These are phyloP conservation scores for Nebria salina DNA, from an alignment of 2,888 invertebrate species.

Conservation along the genomic window DNA sequence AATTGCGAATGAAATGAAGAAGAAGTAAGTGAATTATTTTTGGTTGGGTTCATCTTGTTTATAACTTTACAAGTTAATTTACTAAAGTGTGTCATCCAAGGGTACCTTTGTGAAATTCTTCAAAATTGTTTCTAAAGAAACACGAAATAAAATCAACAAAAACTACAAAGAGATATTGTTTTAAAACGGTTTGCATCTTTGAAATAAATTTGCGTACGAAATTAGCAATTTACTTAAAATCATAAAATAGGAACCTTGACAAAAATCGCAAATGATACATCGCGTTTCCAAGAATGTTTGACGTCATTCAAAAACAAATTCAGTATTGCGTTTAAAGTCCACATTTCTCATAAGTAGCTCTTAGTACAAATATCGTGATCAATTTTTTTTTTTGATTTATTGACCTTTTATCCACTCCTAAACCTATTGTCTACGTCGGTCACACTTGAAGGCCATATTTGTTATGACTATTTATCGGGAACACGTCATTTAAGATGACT, in stretches of 20 bases:
- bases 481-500: slow-evolving; percentile 8
- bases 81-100: background rate
- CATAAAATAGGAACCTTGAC: no score
- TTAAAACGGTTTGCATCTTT: no score
- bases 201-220: no score
- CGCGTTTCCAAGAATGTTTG: no score
- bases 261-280: no score
- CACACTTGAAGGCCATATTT: slow-evolving; percentile 7
- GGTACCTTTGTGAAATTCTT: background rate
- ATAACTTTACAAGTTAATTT: background rate
- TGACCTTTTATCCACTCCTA: background rate
- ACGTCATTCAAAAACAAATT: no score
- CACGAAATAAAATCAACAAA: background rate
- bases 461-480: background rate
- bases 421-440: background rate
- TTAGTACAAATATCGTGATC: background rate
- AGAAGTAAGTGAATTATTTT: background rate
- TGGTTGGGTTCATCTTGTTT: slow-evolving; percentile 1
- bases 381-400: background rate
- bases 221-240: no score
- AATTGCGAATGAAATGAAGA: background rate
- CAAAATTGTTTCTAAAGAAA: background rate
- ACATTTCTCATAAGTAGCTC: background rate
- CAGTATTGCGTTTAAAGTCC: background rate
- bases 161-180: no score